These are phyloP conservation scores for Argynnis bischoffii DNA, from an alignment of 2,888 invertebrate genomes.

Conservation along the genomic window DNA sequence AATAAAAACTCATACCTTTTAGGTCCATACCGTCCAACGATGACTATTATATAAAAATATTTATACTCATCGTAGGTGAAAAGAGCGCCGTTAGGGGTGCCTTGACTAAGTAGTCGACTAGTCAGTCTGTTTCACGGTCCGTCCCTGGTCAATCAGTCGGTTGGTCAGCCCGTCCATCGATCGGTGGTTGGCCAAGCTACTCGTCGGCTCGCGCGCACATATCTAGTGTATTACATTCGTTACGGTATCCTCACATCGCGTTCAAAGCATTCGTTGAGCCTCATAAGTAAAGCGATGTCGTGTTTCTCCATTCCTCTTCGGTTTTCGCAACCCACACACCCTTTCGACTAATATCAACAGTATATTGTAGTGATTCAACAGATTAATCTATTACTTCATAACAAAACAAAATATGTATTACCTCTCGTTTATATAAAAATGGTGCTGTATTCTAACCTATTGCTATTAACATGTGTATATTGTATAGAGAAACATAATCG, in stretches of 20 bases:
- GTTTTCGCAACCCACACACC: constrained; percentile 65
- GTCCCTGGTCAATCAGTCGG: constrained; percentile 25
- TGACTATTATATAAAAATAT: constrained; percentile 69
- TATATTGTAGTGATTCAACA: constrained; percentile 67
- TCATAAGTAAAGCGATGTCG: constrained; percentile 68
- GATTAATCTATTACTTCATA: constrained; percentile 75
- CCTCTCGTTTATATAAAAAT: constrained; percentile 64
- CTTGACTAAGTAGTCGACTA: constrained; percentile 22
- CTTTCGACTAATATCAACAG: constrained; percentile 58
- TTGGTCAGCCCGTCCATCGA: constrained; percentile 20
- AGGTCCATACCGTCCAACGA: constrained; percentile 72
- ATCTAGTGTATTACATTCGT: constrained; percentile 25
- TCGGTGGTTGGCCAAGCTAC: constrained; percentile 28
- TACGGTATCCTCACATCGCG: constrained; percentile 54
- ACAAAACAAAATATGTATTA: constrained; percentile 71
- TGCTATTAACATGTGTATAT: constrained; percentile 72
- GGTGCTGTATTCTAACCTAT: constrained; percentile 61
- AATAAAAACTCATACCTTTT: constrained; percentile 77
- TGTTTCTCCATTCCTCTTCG: constrained; percentile 56
- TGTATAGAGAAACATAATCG: constrained; percentile 68
- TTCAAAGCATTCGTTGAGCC: constrained; percentile 69
- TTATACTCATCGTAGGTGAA: constrained; percentile 34
- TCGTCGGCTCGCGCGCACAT: constrained; percentile 32
- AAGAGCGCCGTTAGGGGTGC: constrained; percentile 20
- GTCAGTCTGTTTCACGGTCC: constrained; percentile 23